phyloP scores from a whole-genome alignment of 2,113 vertebrate genomes.

The Piaya cayana region DNA sequence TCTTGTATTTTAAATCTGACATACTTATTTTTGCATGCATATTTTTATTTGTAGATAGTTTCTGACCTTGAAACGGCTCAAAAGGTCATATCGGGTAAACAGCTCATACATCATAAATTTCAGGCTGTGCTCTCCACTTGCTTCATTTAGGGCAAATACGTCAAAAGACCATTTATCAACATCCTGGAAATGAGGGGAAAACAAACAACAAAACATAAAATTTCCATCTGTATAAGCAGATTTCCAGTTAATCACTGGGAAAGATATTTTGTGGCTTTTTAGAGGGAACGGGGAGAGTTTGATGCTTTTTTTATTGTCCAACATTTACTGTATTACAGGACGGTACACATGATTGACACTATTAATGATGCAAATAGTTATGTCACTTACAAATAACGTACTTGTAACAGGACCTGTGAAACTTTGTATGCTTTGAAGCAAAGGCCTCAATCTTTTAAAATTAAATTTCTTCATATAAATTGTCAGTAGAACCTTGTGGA shows the following conservation, averaged over 20 bases:
- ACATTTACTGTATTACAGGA: not conserved
- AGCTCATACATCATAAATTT: conserved; percentile 98
- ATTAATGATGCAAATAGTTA: not conserved
- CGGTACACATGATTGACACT: not conserved
- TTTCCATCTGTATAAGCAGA: not conserved
- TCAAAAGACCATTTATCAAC: conserved; percentile 98
- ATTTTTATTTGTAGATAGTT: not conserved
- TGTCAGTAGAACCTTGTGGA: not conserved
- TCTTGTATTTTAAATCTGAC: not conserved
- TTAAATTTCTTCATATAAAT: not conserved
- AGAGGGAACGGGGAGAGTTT: not conserved
- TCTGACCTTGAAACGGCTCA: conserved; percentile 97
- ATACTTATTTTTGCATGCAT: not conserved
- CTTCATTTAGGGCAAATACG: conserved; percentile 93
- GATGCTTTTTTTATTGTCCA: not conserved
- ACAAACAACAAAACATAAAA: not conserved
- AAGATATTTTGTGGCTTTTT: not conserved
- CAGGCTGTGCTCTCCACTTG: conserved; percentile 92
- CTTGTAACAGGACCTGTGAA: not conserved
- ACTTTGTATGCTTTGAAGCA: not conserved
- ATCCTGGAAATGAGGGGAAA: conserved; percentile 76
- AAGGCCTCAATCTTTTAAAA: not conserved
- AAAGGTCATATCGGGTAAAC: conserved; percentile 97
- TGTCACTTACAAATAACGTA: not conserved
- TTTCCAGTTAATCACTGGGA: not conserved